These are phyloP conservation scores for Cryptocephalus moraei DNA, from an alignment of 2,888 invertebrate species.

Conservation along the genomic window DNA sequence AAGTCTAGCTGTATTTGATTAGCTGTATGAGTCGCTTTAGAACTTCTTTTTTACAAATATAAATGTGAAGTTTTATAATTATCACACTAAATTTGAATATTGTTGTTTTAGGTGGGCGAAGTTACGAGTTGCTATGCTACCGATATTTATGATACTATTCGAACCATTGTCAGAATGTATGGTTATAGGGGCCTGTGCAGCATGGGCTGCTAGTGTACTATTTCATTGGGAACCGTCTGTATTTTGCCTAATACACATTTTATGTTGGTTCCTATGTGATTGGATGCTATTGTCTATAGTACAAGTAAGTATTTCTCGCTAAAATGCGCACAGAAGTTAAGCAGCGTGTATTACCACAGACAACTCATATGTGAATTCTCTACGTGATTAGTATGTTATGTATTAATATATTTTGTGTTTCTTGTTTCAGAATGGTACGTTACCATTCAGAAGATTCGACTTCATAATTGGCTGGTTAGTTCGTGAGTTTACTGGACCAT, in stretches of 20 bases:
- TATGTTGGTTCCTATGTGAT: conserved; percentile 93
- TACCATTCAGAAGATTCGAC: conserved; percentile 89
- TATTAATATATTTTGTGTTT: neutral
- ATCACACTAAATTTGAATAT: neutral
- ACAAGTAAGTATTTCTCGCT: conserved; percentile 49
- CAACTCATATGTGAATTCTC: too few species aligned
- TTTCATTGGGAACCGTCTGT: conserved; percentile 84
- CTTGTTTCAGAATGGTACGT: conserved; percentile 66
- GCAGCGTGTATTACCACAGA: too few species aligned
- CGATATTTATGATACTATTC: conserved; percentile 68
- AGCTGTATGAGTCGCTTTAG: too few species aligned
- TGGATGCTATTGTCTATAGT: conserved; percentile 84
- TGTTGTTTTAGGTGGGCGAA: conserved; percentile 76
- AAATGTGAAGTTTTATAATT: too few species aligned
- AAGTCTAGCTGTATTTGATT: too few species aligned
- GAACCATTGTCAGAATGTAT: conserved; percentile 96
- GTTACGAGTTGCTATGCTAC: conserved; percentile 90
- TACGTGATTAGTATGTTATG: too few species aligned
- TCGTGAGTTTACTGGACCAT: conserved; percentile 83
- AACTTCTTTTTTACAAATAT: too few species aligned
- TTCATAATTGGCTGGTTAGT: conserved; percentile 92
- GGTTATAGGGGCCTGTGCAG: conserved; percentile 81
- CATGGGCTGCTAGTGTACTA: conserved; percentile 75
- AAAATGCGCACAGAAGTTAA: too few species aligned
- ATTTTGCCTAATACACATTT: conserved; percentile 85